A percentile compares a stretch with the other conserved stretches of the same genome.
Conservation (phyloP, 2,888 invertebrate species). For the Halictus ligatus region DNA sequence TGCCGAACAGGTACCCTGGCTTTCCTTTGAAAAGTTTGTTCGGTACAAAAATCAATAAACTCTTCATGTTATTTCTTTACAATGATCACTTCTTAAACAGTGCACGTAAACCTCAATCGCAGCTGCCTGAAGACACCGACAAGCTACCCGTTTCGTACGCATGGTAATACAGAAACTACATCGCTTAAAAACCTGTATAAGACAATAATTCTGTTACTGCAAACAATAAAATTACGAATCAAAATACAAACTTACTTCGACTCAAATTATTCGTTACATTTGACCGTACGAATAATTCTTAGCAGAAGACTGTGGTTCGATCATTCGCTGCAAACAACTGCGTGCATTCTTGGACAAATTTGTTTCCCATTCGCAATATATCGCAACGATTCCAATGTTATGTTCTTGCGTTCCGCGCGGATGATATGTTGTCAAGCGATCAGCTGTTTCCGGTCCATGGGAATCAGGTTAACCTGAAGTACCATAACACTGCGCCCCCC, state of each 20-base stretch:
- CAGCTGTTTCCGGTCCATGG: constrained; percentile 69
- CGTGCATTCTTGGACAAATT: neutral
- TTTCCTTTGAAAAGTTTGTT: constrained; percentile 67
- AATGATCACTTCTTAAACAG: neutral
- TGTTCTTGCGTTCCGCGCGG: constrained; percentile 7
- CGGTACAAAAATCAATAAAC: constrained; percentile 79
- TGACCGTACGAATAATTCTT: neutral
- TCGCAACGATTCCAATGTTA: constrained; percentile 19
- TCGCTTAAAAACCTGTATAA: neutral
- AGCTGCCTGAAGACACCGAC: neutral
- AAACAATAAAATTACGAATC: neutral
- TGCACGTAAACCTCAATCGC: neutral
- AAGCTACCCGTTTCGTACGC: neutral
- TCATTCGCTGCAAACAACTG: neutral
- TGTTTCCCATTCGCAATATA: neutral
- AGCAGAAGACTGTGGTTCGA: neutral
- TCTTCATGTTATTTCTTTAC: constrained; percentile 68
- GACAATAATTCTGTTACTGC: neutral
- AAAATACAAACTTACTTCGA: neutral
- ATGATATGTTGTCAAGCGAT: constrained; percentile 58
- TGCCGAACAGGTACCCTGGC: constrained; percentile 78
- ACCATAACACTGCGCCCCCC: no score
- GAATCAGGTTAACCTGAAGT: constrained; percentile 1
- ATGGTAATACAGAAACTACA: neutral
- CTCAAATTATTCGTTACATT: neutral